Evolutionary conservation across 2,113 vertebrate genomes (phyloP).

Genomic region (Eurystomus gularis): DNA sequence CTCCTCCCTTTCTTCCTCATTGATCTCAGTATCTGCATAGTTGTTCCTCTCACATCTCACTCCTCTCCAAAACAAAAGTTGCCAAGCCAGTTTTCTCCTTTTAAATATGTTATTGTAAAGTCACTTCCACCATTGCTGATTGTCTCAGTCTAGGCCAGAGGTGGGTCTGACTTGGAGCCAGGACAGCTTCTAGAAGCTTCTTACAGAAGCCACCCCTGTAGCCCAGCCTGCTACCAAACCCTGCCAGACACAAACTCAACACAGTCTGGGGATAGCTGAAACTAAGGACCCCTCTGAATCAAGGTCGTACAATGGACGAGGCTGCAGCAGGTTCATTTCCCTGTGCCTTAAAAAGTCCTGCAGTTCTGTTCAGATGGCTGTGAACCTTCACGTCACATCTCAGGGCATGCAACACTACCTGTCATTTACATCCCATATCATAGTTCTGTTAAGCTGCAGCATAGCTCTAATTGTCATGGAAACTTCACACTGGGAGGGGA

Average conservation of each 20-base stretch:
- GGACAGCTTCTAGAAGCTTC: too few relatives aligned
- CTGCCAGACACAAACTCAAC: too few relatives aligned
- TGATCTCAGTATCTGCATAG: too few relatives aligned
- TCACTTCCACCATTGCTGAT: not conserved
- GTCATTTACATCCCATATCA: not conserved
- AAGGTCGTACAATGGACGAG: accelerated
- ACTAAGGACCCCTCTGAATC: accelerated
- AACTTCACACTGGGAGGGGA: not conserved
- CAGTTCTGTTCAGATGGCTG: not conserved
- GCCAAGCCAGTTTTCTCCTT: too few relatives aligned
- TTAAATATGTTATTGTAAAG: not conserved
- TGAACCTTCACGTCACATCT: not conserved
- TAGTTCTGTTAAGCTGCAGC: not conserved
- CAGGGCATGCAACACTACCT: accelerated
- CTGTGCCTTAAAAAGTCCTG: not conserved
- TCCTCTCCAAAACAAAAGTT: too few relatives aligned
- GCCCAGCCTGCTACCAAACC: too few relatives aligned
- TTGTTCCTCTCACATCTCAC: not conserved
- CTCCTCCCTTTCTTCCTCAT: too few relatives aligned
- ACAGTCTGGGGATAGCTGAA: not conserved
- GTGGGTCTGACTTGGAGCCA: too few relatives aligned
- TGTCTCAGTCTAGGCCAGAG: not conserved
- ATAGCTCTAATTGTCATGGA: not conserved
- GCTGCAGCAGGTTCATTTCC: not conserved
- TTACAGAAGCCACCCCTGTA: too few relatives aligned